phyloP scores from a whole-genome alignment of 2,888 invertebrate genomes.

The Emmelina monodactyla region DNA sequence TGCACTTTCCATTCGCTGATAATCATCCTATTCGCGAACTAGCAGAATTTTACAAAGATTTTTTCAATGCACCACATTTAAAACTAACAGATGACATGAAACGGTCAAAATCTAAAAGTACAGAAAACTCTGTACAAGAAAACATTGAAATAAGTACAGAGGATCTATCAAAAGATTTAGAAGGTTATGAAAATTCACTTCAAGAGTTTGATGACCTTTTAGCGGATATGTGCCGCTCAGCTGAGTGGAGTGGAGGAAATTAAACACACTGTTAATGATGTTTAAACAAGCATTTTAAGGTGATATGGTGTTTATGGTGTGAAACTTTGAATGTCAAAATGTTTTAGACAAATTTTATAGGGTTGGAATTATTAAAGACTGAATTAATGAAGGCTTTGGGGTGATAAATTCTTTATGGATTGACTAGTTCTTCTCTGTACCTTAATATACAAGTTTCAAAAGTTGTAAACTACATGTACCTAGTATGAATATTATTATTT shows the following conservation, averaged over 20 bases:
- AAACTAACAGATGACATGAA: constrained; percentile 34
- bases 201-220: constrained; percentile 79
- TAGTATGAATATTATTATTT: no score
- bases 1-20: constrained; percentile 82
- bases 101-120: constrained; percentile 20
- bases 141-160: constrained; percentile 41
- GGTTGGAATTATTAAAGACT: no score
- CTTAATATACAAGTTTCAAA: no score
- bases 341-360: no score
- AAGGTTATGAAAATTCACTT: constrained; percentile 76
- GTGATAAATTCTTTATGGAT: no score
- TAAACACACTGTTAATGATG: no score
- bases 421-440: no score
- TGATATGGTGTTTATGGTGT: no score
- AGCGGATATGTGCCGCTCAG: constrained; percentile 72
- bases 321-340: no score
- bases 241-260: constrained; percentile 59
- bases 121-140: constrained; percentile 24
- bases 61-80: constrained; percentile 72
- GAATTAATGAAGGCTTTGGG: no score
- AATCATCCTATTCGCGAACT: constrained; percentile 76
- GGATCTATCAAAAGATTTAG: constrained; percentile 75
- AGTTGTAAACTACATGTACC: no score
- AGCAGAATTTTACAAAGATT: constrained; percentile 81
- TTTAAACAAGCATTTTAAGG: no score